These are phyloP conservation scores for Agrypnia vestita DNA, from an alignment of 1,140 invertebrate species.

Conservation along the genomic window DNA sequence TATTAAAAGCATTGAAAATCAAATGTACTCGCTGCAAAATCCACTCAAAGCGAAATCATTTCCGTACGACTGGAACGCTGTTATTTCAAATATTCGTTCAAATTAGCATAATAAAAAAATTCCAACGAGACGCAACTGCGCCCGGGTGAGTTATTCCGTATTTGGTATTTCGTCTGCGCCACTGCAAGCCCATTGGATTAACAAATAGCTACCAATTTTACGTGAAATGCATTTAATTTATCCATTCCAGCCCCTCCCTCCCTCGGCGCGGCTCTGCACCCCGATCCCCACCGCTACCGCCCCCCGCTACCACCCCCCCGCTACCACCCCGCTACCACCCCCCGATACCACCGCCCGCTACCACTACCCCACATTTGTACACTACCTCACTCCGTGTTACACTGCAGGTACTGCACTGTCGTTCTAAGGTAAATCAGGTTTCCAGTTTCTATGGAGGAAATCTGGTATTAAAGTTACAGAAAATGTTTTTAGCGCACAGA, in stretches of 20 bases:
- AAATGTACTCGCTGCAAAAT: too few species aligned
- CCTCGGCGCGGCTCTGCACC: not conserved
- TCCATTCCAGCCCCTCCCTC: slow-evolving; percentile 32
- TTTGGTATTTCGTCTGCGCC: slow-evolving; percentile 51
- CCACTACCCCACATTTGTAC: too few species aligned
- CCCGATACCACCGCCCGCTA: too few species aligned
- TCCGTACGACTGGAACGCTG: slow-evolving; percentile 17
- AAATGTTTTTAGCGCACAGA: too few species aligned
- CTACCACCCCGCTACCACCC: too few species aligned
- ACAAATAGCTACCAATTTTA: slow-evolving; percentile 56
- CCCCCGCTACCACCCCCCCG: too few species aligned
- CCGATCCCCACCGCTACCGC: not conserved
- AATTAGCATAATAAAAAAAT: slow-evolving; percentile 46
- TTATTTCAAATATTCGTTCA: slow-evolving; percentile 28
- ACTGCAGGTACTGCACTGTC: too few species aligned
- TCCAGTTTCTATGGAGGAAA: too few species aligned
- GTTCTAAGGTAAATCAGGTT: too few species aligned
- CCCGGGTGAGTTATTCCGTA: slow-evolving; percentile 50
- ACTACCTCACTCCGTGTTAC: too few species aligned
- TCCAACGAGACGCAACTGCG: slow-evolving; percentile 28
- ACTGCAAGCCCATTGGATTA: slow-evolving; percentile 51
- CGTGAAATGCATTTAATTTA: slow-evolving; percentile 56
- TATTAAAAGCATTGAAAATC: too few species aligned
- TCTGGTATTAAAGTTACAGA: too few species aligned
- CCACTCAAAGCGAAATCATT: slow-evolving; percentile 31